Conservation (phyloP, 1,140 invertebrate genomes). For the Camponotus pennsylvanicus region DNA sequence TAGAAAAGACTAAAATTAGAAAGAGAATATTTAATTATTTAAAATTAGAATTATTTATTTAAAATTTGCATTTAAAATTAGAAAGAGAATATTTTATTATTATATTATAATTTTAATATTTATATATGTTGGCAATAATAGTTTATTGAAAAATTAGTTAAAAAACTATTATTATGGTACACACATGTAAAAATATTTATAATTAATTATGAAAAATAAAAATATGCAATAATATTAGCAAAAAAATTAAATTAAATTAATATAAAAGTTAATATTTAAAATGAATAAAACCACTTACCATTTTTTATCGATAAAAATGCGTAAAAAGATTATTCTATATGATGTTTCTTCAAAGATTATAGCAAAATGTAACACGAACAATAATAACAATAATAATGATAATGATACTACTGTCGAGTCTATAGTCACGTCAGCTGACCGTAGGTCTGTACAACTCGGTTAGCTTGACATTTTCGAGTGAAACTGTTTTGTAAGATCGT, state of each 20-base stretch:
- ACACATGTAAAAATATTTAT: not conserved
- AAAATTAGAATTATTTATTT: no score
- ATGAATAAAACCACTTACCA: conserved; percentile 59
- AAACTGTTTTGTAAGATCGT: conserved; percentile 64
- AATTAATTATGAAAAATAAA: not conserved
- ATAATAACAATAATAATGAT: not conserved
- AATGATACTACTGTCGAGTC: conserved; percentile 19
- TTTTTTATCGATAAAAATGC: conserved; percentile 50
- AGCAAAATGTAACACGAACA: conserved; percentile 14
- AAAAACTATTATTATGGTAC: not conserved
- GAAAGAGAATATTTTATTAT: not conserved
- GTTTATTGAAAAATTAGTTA: not conserved
- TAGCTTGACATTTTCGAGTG: conserved; percentile 17
- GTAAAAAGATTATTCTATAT: not conserved
- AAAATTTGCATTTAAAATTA: no score
- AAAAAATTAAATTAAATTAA: not conserved
- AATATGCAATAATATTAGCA: conserved; percentile 2
- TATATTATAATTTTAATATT: not conserved
- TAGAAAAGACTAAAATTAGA: not conserved
- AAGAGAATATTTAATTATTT: not conserved
- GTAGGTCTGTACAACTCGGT: not conserved
- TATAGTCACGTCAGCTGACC: conserved; percentile 50
- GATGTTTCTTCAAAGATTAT: not conserved
- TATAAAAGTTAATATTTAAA: not conserved
- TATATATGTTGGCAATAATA: not conserved